Evolutionary conservation across 2,888 invertebrate species (phyloP), one percentile per base, ranked within the genome.

Genomic region (Odontothrips loti): DNA sequence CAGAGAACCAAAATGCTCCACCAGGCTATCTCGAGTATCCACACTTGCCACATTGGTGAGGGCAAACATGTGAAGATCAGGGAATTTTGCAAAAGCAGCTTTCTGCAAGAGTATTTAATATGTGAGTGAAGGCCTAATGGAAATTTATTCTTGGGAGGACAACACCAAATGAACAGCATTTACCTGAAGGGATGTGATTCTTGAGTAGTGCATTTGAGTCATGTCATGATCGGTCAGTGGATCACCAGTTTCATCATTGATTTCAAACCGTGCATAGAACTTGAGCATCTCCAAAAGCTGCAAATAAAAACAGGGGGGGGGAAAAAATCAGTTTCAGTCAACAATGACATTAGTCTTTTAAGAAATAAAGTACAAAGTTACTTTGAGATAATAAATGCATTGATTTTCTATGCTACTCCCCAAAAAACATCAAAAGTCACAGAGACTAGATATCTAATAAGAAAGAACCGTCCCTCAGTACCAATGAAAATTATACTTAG

Each of bases 181-280:
- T 87, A 93, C 94, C 91, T 96, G 98, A 81, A 99, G 89, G 0
- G 95, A 94, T 2, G 95, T 96, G 75, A 99, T 96, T 87, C 94
- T 93, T 47, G 95, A 92, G 87, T 99, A 99, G 88, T 99, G 99
- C 47, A 94, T 89, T 85, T 96, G 92, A 58, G 96, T 96, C 93
- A 99, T 97, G 85, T 98, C 96, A 83, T 95, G 93, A 86, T 98
- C 96, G 0, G 95, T 95, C 84, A 99, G 89, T 0, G 98, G 95
- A 87, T 98, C 97, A 0, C 99, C 99, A 0, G 95, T 95, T 85
- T 95, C 95, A 86, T 99, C 99, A 87, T 96, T 97, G 83, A 99
- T 99, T 89, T 99, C 99, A 88, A 99, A 99, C 82, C 96, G 92
- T 0, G 96, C 93, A 88, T 99, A 99, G 87, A 99, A 98, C 86